These are phyloP conservation scores for Macquaria australasica DNA, from an alignment of 2,113 vertebrate genomes.

Conservation along the genomic window DNA sequence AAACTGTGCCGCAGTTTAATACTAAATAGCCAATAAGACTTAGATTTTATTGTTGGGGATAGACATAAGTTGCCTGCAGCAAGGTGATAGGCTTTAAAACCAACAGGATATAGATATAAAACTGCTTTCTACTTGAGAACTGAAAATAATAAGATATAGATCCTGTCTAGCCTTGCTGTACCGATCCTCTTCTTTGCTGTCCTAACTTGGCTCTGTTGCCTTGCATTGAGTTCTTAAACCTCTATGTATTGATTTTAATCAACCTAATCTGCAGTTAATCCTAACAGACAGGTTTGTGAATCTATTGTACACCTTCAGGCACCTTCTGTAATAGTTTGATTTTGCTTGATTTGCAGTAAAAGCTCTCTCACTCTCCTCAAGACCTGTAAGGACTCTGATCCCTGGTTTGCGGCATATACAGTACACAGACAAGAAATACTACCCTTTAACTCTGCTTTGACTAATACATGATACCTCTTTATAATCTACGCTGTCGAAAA, in stretches of 20 bases:
- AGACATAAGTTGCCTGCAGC: not conserved
- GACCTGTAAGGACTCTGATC: not conserved
- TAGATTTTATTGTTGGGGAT: not conserved
- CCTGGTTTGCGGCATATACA: not conserved
- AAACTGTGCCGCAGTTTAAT: not conserved
- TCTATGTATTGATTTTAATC: slow-evolving; percentile 8
- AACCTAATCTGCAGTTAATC: slow-evolving; percentile 17
- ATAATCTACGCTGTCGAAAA: not conserved
- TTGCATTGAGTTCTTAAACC: slow-evolving; percentile 9
- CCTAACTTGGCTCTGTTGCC: not conserved
- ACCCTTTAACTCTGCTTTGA: not conserved
- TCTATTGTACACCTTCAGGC: not conserved
- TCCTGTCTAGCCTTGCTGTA: not conserved
- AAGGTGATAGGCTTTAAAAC: slow-evolving; percentile 10
- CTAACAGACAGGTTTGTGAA: not conserved
- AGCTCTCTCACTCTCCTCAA: not conserved
- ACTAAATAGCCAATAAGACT: not conserved
- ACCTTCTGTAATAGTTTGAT: not conserved
- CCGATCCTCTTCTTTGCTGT: slow-evolving; percentile 15
- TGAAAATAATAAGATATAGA: slow-evolving; percentile 8
- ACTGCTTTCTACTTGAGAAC: not conserved
- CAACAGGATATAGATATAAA: slow-evolving; percentile 11
- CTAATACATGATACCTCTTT: not conserved
- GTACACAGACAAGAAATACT: not conserved
- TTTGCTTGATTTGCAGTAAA: slow-evolving; percentile 25